Conservation (phyloP, 2,113 vertebrate species). For the Tangachromis dhanisi region DNA sequence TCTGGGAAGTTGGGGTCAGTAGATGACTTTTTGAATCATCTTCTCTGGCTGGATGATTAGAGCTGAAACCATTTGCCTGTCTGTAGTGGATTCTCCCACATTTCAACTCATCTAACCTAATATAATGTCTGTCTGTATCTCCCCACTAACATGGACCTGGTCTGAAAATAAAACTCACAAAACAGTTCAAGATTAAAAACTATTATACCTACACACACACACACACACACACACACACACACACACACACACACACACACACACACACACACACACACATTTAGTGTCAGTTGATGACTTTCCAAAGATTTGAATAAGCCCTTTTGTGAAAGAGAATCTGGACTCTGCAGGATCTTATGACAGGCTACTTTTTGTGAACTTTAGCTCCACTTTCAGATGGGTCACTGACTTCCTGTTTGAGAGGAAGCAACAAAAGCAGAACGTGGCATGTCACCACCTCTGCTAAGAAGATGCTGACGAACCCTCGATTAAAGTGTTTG, state of each 20-base stretch:
- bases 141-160: not conserved
- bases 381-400: not conserved
- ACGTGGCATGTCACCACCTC: not conserved
- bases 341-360: not conserved
- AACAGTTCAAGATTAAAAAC: not conserved
- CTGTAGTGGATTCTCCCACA: not conserved
- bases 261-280: not conserved
- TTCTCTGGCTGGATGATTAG: not conserved
- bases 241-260: not conserved
- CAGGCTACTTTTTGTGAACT: not conserved
- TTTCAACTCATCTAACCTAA: not conserved
- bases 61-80: not conserved
- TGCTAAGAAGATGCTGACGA: not conserved
- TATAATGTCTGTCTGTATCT: not conserved
- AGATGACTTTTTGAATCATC: not conserved
- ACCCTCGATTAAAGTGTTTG: not conserved
- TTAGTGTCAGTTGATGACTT: not conserved
- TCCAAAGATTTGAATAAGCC: not conserved
- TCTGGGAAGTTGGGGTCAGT: not conserved
- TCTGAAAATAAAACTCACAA: not conserved
- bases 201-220: rapidly evolving
- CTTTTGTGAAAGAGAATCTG: not conserved
- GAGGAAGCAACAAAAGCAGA: not conserved
- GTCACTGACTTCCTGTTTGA: not conserved
- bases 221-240: not conserved